Evolutionary conservation across 1,140 invertebrate genomes (phyloP).

Genomic region (Papilio polyxenes): DNA sequence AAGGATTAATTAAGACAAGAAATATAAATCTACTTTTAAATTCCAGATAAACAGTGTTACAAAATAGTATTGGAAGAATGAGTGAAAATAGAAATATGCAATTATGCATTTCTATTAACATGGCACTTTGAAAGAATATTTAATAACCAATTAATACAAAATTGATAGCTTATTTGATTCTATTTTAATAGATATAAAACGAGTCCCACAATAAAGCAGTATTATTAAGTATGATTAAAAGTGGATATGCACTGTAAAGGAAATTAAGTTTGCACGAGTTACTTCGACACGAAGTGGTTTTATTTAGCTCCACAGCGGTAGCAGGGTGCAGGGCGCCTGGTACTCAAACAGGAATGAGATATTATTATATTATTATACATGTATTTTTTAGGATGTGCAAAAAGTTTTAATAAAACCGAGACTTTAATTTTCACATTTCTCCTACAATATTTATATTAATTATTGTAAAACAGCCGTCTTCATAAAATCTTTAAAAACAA

Average conservation of each 20-base stretch:
- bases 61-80: too few relatives aligned
- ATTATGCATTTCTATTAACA: neutral
- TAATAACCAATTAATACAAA: neutral
- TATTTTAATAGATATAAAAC: neutral
- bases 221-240: constrained; percentile 2
- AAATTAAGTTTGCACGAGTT: constrained; percentile 32
- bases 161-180: neutral
- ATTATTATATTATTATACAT: neutral
- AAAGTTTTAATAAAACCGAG: neutral
- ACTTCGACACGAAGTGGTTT: constrained; percentile 8
- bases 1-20: too few relatives aligned
- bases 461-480: too few relatives aligned
- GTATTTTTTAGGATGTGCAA: neutral
- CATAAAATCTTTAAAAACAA: too few relatives aligned
- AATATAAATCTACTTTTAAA: too few relatives aligned
- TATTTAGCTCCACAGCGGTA: neutral
- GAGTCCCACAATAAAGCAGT: neutral
- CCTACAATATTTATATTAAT: too few relatives aligned
- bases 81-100: too few relatives aligned
- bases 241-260: constrained; percentile 27
- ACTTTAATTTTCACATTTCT: neutral
- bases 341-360: neutral
- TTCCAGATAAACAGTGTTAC: too few relatives aligned
- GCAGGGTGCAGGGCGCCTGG: neutral
- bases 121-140: neutral